Evolutionary conservation across 1,140 invertebrate species (phyloP), one percentile per base, ranked within the genome.

Genomic region (Scaptomyza pallida): DNA sequence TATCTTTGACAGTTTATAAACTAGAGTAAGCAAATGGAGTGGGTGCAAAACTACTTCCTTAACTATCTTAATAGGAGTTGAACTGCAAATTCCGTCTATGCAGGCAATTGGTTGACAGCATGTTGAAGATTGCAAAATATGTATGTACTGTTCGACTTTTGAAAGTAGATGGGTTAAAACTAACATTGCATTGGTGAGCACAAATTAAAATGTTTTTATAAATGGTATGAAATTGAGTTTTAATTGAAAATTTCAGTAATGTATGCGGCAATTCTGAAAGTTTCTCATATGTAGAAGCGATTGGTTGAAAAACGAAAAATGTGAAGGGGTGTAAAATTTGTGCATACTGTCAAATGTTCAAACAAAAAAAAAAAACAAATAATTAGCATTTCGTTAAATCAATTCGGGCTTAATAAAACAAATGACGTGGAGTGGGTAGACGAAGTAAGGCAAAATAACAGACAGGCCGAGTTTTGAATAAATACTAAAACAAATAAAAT

Each of bases 361-460:
- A 68, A 85, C 76, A 80, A 79, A 85, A 73, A 79, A 73, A 79
- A 50, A 73, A 76, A 85, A 76, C 69, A 76, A 85, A 76, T 85
- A 85, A 85, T 85, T 85, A 85, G 75, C 80, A 85, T 85, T 85
- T 78, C 72, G 80, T 73, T 59, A 55, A 70, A 85, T 61, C 80
- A 75, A 83, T 59, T 70, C 62, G 52, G 52, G 68, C 80, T 48
- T 57, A 70, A n/a, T 67, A 16, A 59, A 71, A 56, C 57, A 30
- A 21, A 8, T 21, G 41, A 23, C 19, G 30, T 16, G 47, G 54
- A 3, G 33, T 2, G 10, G 5, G 12, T 12, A 12, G 8, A n/a
- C 0, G n/a, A 12, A n/a, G 12, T 3, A 37, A 37, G 13, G 10
- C 35, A 43, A 19, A 60, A 72, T 47, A 55, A 67, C 52, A 55